Conservation (phyloP, 2,797 vertebrate species). For the Huso huso region DNA sequence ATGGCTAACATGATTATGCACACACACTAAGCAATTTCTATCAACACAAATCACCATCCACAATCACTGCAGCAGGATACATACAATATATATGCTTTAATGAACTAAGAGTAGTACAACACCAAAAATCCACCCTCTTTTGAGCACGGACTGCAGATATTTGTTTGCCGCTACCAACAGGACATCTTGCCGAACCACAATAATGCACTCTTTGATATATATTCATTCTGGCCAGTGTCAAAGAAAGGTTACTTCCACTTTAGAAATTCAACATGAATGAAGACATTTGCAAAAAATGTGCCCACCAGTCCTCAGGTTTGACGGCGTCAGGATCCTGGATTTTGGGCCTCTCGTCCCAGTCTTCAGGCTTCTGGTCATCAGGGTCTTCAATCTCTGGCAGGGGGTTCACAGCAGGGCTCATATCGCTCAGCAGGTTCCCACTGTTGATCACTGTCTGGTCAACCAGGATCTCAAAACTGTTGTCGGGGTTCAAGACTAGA, state of each 20-base stretch:
- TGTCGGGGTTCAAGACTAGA: constrained; percentile 91
- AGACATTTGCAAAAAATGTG: neutral
- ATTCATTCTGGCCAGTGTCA: too few relatives aligned
- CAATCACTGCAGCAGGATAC: neutral
- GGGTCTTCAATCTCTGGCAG: constrained; percentile 90
- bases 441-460: constrained; percentile 90
- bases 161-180: too few relatives aligned
- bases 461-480: constrained; percentile 85
- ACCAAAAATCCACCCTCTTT: too few relatives aligned
- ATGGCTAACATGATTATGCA: neutral
- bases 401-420: constrained; percentile 88
- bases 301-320: constrained; percentile 94
- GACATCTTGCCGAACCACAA: too few relatives aligned
- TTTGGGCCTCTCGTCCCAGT: constrained; percentile 96
- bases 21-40: neutral
- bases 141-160: too few relatives aligned
- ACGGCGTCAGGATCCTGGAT: constrained; percentile 85
- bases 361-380: constrained; percentile 87
- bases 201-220: too few relatives aligned
- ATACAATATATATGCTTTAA: neutral
- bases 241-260: too few relatives aligned
- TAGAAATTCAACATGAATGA: too few relatives aligned
- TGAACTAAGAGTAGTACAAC: neutral
- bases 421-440: constrained; percentile 79
- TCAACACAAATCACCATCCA: neutral